Conservation (phyloP, 2,797 vertebrate species). For the Galago senegalensis region DNA sequence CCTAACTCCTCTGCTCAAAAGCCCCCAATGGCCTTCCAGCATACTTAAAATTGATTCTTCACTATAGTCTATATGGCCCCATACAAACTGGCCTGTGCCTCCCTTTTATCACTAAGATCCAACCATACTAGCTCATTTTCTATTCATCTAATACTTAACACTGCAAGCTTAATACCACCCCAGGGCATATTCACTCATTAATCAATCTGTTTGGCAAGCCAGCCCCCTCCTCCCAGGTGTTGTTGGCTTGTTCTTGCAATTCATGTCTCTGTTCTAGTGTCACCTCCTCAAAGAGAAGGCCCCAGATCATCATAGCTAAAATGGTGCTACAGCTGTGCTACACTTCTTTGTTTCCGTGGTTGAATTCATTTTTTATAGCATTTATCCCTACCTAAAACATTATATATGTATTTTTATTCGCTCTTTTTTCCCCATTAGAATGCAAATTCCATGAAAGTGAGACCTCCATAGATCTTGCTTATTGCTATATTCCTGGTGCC, state of each 20-base stretch:
- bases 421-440: background rate
- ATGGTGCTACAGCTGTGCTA: background rate
- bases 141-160: background rate
- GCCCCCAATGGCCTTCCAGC: background rate
- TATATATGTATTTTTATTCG: constrained; percentile 10
- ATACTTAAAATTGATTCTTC: constrained; percentile 17
- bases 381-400: background rate
- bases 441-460: background rate
- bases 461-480: background rate
- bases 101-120: background rate
- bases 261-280: constrained; percentile 1
- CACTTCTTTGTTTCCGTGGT: background rate
- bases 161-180: background rate
- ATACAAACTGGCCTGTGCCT: background rate
- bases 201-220: background rate
- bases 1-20: constrained; percentile 13
- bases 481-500: background rate
- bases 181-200: constrained; percentile 11
- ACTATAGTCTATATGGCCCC: background rate
- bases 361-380: background rate
- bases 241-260: background rate
- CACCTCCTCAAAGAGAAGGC: background rate
- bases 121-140: constrained; percentile 10
- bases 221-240: background rate
- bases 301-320: background rate